Percentiles rank a stretch among this genome's conserved stretches.
Conservation (phyloP, 2,888 invertebrate species). For the Drosophila borealis region DNA sequence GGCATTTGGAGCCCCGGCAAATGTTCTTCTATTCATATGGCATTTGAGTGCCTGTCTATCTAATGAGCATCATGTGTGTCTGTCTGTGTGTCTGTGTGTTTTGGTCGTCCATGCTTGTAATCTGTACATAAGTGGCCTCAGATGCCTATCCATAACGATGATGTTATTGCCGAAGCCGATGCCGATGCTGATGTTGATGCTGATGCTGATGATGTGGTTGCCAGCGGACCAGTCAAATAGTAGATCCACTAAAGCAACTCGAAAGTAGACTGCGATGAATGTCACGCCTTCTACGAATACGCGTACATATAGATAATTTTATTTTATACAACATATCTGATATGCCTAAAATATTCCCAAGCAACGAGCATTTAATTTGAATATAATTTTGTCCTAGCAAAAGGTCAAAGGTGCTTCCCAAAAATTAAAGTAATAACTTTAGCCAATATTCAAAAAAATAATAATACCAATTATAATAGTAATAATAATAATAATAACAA, state of each 20-base stretch:
- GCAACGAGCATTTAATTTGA: too few species aligned
- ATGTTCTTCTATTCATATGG: constrained; percentile 21
- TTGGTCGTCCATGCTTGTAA: constrained; percentile 49
- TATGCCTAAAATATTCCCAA: too few species aligned
- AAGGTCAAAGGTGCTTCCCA: too few species aligned
- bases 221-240: constrained; percentile 24
- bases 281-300: constrained; percentile 44
- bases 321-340: not conserved
- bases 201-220: constrained; percentile 51
- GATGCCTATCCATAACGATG: constrained; percentile 55
- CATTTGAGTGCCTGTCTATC: constrained; percentile 31
- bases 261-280: constrained; percentile 19
- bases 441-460: too few species aligned
- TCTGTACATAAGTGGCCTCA: constrained; percentile 73
- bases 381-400: too few species aligned
- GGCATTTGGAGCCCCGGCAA: constrained; percentile 28
- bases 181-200: constrained; percentile 20
- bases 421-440: too few species aligned
- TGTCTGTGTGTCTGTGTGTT: constrained; percentile 1
- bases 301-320: not conserved
- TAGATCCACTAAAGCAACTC: not conserved
- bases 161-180: constrained; percentile 6
- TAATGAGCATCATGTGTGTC: constrained; percentile 21
- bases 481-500: too few species aligned
- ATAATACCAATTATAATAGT: too few species aligned